These are phyloP conservation scores for Polyommatus iphigenia DNA, from an alignment of 2,888 invertebrate species.

Conservation along the genomic window DNA sequence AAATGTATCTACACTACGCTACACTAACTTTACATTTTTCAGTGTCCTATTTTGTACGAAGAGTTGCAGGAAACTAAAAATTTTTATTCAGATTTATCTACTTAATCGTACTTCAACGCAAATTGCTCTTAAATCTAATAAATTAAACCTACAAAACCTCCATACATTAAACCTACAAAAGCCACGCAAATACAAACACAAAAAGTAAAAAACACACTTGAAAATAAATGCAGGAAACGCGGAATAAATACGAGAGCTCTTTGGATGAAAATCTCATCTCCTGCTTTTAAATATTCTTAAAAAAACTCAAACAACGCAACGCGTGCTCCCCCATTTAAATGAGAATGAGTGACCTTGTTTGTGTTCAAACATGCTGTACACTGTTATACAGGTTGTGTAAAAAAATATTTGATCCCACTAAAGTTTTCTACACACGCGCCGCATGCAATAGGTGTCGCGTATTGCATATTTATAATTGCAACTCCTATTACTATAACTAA, in stretches of 20 bases:
- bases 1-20: too few relatives aligned
- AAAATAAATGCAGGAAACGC: conserved; percentile 2
- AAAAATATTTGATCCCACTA: conserved; percentile 14
- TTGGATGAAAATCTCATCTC: background rate
- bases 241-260: conserved; percentile 1
- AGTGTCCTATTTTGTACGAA: too few relatives aligned
- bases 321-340: conserved; percentile 11
- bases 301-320: conserved; percentile 11
- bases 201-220: background rate
- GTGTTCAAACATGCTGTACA: background rate
- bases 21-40: too few relatives aligned
- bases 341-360: conserved; percentile 21
- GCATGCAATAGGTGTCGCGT: background rate
- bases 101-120: background rate
- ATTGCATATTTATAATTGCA: conserved; percentile 8
- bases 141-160: background rate
- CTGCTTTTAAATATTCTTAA: background rate
- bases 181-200: background rate
- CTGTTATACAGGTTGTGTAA: conserved; percentile 11
- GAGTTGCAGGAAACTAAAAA: too few relatives aligned
- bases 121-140: background rate
- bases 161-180: background rate
- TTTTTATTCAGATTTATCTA: too few relatives aligned
- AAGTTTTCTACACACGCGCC: conserved; percentile 20
- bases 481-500: background rate